Base-by-base conservation (phyloP, 2,113 vertebrate species). In the Thryonomys swinderianus region DNA sequence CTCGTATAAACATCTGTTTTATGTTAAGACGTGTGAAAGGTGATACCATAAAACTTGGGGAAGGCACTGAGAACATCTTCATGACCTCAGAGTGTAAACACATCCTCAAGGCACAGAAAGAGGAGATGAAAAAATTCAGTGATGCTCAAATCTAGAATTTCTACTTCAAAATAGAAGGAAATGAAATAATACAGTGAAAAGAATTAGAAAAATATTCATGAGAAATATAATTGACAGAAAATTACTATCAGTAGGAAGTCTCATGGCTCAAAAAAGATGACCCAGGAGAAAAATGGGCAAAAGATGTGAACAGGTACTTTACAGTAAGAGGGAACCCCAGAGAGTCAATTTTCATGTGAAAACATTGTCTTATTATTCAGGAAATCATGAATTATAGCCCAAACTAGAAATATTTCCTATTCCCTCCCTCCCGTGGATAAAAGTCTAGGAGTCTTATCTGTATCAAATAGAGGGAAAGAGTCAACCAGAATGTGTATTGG, bases 151-250 rank as follows among this genome's bases (percentile, higher is more conserved):
- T 88, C 17, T 45, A 32, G 83, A 84, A 37, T 48, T 81, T 90
- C 7, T 37, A 20, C 64, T 73, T 87, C 37, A 79, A 25, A 20
- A 42, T 48, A 78, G n/a, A 62, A 53, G 17, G 11, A 21, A 25
- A 53, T 6, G 13, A 48, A 74, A 74, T 45, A 13, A 45, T 45
- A 73, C 45, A n/a, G 23, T 42, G 78, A 73, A 62, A 73, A 80
- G n/a, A 90, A 90, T 5, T 45, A 25, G 27, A 42, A 53, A 85
- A 57, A 66, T 83, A 74, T 37, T 37, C 55, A 62, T 57, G 37
- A 59, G 57, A 80, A 67, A n/a, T 48, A 12, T 45, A 76, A 83
- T 82, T 40, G 78, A 82, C 94, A 64, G 71, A 45, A 90, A 90
- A 48, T 37, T 48, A 57, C 12, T 45, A 25, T 17, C 37, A 51